A percentile compares a stretch with the other conserved stretches of the same genome.
These are phyloP conservation scores for Dysidea cf. avara DNA, from an alignment of 37 sponge, comb jelly and placozoan genomes.

Conservation along the genomic window DNA sequence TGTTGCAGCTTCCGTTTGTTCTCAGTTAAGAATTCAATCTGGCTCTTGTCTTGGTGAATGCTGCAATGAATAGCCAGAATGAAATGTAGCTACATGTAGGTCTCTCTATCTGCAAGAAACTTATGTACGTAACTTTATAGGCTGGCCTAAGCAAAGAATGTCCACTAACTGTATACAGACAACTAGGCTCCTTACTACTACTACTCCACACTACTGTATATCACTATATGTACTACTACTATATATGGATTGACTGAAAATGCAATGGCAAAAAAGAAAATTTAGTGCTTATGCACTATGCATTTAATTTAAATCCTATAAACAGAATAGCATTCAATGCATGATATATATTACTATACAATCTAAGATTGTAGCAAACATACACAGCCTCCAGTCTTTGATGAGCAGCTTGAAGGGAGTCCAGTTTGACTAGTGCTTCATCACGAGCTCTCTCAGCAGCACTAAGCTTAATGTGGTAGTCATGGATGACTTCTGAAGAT, in stretches of 20 bases:
- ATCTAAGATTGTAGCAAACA: too few species aligned
- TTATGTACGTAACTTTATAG: too few species aligned
- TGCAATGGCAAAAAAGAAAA: too few species aligned
- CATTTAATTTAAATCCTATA: too few species aligned
- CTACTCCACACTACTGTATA: not conserved
- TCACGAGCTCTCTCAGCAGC: constrained; percentile 70
- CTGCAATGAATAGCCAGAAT: constrained; percentile 34
- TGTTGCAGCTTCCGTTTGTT: constrained; percentile 28
- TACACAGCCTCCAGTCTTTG: constrained; percentile 53
- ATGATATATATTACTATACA: too few species aligned
- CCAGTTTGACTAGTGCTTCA: constrained; percentile 45
- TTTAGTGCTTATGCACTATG: too few species aligned
- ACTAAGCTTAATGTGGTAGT: constrained; percentile 39
- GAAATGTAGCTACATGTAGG: too few species aligned
- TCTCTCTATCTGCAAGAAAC: too few species aligned
- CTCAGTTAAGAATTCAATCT: constrained; percentile 31
- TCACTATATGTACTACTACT: not conserved
- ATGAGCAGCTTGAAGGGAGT: not conserved
- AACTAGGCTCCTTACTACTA: not conserved
- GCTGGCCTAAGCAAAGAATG: too few species aligned
- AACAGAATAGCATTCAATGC: too few species aligned
- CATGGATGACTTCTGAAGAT: constrained; percentile 32
- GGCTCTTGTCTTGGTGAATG: constrained; percentile 60
- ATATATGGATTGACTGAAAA: not conserved
- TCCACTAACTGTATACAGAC: not conserved